These are phyloP conservation scores for Actenoides hombroni DNA, from an alignment of 2,113 vertebrate species.

Conservation along the genomic window DNA sequence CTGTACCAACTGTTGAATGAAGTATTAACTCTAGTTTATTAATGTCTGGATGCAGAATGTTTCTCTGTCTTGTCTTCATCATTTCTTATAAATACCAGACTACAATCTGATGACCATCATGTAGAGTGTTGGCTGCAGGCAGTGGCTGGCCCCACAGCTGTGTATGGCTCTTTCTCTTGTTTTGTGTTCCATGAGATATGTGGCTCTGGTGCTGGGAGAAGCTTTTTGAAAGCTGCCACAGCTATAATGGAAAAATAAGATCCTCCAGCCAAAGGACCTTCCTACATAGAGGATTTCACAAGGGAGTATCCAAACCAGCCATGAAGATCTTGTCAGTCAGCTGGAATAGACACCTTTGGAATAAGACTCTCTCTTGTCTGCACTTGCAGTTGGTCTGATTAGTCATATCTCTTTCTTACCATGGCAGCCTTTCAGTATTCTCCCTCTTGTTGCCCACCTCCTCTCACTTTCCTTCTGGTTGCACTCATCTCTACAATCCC, in stretches of 20 bases:
- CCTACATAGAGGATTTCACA: neutral
- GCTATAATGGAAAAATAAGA: neutral
- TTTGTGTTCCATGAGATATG: rapidly evolving
- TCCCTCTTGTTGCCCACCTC: neutral
- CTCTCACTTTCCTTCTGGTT: neutral
- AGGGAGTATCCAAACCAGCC: rapidly evolving
- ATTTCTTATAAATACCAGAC: neutral
- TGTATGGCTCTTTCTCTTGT: neutral
- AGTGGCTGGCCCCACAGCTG: neutral
- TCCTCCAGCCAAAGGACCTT: neutral
- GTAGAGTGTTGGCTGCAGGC: neutral
- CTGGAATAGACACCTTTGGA: neutral
- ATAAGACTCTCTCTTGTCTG: neutral
- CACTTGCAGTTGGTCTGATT: neutral
- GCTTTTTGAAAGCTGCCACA: neutral
- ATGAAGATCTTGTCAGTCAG: neutral
- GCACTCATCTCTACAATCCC: neutral
- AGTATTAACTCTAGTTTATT: neutral
- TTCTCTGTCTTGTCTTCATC: neutral
- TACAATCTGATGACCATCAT: rapidly evolving
- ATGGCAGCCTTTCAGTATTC: rapidly evolving
- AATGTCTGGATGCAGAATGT: neutral
- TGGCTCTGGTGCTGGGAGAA: neutral
- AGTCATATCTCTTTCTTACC: rapidly evolving
- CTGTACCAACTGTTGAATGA: neutral